Percentiles rank a stretch among this genome's conserved stretches.
These are phyloP conservation scores for Drosophila nebulosa DNA, from an alignment of 1,140 invertebrate genomes.

Conservation along the genomic window DNA sequence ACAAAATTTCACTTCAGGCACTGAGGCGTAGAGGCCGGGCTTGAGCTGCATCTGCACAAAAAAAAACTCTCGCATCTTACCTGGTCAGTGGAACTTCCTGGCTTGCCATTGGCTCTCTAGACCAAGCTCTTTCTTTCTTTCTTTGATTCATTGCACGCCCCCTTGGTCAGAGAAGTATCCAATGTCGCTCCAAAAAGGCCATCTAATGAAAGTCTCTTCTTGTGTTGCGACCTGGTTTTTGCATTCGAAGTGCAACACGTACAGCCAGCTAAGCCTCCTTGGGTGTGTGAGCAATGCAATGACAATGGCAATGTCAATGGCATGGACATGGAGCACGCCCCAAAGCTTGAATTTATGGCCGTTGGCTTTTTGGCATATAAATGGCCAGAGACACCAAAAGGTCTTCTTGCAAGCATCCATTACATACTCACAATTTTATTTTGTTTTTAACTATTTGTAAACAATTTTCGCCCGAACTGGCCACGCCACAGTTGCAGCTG, in stretches of 20 bases:
- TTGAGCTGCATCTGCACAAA: not conserved
- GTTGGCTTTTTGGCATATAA: slow-evolving; percentile 44
- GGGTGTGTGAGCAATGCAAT: not conserved
- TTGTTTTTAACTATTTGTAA: slow-evolving; percentile 40
- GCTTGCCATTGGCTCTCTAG: not conserved
- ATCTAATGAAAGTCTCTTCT: slow-evolving; percentile 64
- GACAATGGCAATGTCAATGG: slow-evolving; percentile 33
- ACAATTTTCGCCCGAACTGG: slow-evolving; percentile 37
- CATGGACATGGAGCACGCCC: slow-evolving; percentile 47
- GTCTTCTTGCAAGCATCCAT: slow-evolving; percentile 6
- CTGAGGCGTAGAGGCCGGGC: slow-evolving; percentile 50
- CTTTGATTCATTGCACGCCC: slow-evolving; percentile 3
- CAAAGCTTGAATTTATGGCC: slow-evolving; percentile 57
- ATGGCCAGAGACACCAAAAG: slow-evolving; percentile 55
- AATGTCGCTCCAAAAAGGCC: slow-evolving; percentile 55
- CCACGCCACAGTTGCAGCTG: slow-evolving; percentile 37
- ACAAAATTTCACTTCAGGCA: slow-evolving; percentile 43
- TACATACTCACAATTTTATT: not conserved
- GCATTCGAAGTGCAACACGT: slow-evolving; percentile 62
- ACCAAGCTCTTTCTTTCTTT: not conserved
- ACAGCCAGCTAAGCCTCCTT: slow-evolving; percentile 22
- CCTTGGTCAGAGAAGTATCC: slow-evolving; percentile 43
- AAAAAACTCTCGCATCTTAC: not conserved
- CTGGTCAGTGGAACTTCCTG: not conserved
- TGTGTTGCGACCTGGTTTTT: slow-evolving; percentile 61